A percentile compares a stretch with the other conserved stretches of the same genome.
phyloP scores from a whole-genome alignment of 2,113 vertebrate genomes.

The Nematolebias whitei region DNA sequence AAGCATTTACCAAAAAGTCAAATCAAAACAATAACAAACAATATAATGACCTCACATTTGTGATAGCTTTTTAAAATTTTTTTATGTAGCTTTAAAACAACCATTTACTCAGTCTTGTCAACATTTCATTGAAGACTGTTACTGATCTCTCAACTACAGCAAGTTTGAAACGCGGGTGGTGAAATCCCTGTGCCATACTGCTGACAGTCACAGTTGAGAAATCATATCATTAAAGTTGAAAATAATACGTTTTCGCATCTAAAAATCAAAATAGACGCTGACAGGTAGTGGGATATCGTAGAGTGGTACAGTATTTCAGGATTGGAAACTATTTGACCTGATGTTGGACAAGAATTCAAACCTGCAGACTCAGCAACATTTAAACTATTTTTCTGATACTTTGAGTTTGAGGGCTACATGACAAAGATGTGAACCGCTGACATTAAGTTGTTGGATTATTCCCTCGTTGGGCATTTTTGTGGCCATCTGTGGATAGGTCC shows the following conservation, averaged over 20 bases:
- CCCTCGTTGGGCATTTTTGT: conserved; percentile 41
- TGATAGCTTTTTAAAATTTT: neutral
- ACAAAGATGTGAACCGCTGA: conserved; percentile 61
- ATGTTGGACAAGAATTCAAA: conserved; percentile 38
- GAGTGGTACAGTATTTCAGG: conserved; percentile 43
- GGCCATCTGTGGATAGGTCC: conserved; percentile 42
- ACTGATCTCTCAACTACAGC: conserved; percentile 42
- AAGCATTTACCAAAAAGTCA: no score
- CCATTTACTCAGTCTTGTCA: neutral
- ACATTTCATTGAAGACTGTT: conserved; percentile 38
- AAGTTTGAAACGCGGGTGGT: conserved; percentile 35
- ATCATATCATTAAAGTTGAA: conserved; percentile 66
- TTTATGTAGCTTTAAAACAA: neutral
- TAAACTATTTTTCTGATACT: conserved; percentile 29
- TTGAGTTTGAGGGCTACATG: conserved; percentile 36
- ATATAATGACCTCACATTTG: neutral
- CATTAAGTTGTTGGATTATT: conserved; percentile 49
- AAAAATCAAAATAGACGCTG: conserved; percentile 61
- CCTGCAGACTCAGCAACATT: conserved; percentile 33
- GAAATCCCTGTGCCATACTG: conserved; percentile 47
- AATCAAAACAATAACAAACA: no score
- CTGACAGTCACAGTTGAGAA: conserved; percentile 61
- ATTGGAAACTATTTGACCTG: conserved; percentile 57
- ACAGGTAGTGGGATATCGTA: conserved; percentile 53
- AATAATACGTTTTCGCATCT: conserved; percentile 60